Base-by-base conservation (phyloP, 1,140 invertebrate species). In the Arctopsyche grandis region DNA sequence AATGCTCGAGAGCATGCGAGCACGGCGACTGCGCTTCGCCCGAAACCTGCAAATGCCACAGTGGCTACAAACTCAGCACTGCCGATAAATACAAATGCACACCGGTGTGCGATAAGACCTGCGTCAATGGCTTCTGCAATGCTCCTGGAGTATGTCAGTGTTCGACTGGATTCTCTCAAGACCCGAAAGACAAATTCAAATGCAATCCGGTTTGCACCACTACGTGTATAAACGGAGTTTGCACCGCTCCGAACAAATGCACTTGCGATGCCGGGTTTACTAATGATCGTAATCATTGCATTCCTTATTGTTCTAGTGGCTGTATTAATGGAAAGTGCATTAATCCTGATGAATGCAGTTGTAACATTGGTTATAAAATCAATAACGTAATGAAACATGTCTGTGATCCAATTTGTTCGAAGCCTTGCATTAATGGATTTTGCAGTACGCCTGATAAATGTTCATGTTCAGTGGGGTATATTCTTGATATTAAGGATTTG, bases 401-500 rank as follows among this genome's bases (percentile, higher is more conserved):
- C n/a, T 89, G 88, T 73, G 83, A 85, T 38, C 88, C 88, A 0
- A 81, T 86, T 46, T 89, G 88, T 69, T 75, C 44, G 0, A 83
- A 87, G 48, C 80, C 82, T 14, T 90, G 89, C 48, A 78, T 82
- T 0, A 88, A 90, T 80, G 88, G 88, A 0, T 84, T 84, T 21
- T 91, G 90, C 74, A 79, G 82, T 14, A 85, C 83, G 0, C 90
- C 90, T 3, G 84, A 90, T 19, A 83, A 79, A 5, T 91, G 90
- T 77, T 86, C 84, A 1, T 93, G 92, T 82, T 86, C 85, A 69
- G 83, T 85, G 1, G 91, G 91, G 5, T 92, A 89, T 84, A 83
- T 78, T 0, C 75, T 89, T 29, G 87, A 90, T 52, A 56, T 43
- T 7, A 44, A 26, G 22, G 44, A 73, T 24, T 1, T 16, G 4